phyloP scores from a whole-genome alignment of 2,113 vertebrate genomes.

The Prionailurus bengalensis region DNA sequence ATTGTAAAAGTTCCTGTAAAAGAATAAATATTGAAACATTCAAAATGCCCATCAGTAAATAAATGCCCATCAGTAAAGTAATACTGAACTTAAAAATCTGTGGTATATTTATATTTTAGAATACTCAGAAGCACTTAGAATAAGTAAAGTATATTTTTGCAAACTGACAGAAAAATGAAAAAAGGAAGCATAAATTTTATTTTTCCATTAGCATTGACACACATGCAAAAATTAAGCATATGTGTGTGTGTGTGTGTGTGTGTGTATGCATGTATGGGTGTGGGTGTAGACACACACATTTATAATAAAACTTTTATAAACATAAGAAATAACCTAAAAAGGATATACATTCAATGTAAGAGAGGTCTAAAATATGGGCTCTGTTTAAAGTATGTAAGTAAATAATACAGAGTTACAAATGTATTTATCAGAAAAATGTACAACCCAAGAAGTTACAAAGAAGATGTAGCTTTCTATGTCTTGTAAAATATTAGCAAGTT shows the following conservation, averaged over 20 bases:
- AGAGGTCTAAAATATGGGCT: neutral
- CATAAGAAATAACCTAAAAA: neutral
- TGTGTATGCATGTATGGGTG: fast-evolving
- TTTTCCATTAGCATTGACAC: neutral
- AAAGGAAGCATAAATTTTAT: neutral
- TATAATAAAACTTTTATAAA: neutral
- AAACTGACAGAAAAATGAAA: neutral
- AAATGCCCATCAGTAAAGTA: neutral
- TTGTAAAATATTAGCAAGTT: neutral
- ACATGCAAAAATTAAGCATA: neutral
- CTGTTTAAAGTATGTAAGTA: neutral
- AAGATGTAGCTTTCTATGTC: neutral
- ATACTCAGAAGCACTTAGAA: neutral
- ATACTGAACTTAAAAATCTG: neutral
- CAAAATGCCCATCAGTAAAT: neutral
- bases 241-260: neutral
- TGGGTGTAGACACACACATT: neutral
- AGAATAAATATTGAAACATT: neutral
- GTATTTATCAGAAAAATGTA: neutral
- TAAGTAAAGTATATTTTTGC: neutral
- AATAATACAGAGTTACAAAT: neutral
- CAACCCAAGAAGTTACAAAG: neutral
- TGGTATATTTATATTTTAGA: neutral
- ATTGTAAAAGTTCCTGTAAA: neutral
- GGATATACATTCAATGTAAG: neutral